Evolutionary conservation across 2,888 invertebrate species (phyloP).

Genomic region (Petrophora chlorosata): DNA sequence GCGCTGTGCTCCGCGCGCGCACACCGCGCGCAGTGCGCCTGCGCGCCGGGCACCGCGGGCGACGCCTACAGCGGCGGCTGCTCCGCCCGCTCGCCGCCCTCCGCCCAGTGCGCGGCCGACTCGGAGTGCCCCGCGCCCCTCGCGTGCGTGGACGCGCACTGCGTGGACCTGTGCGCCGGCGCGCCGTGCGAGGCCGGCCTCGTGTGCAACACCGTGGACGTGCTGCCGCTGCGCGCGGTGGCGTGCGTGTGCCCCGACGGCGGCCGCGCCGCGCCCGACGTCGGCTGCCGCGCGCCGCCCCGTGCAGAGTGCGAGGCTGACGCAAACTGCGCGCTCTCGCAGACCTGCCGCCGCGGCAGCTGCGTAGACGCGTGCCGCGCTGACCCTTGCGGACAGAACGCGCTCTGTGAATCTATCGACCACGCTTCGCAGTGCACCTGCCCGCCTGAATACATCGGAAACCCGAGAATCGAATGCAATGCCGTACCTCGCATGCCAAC

Average conservation of each 20-base stretch:
- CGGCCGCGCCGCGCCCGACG: conserved; percentile 88
- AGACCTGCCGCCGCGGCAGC: conserved; percentile 89
- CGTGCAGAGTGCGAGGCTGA: conserved; percentile 87
- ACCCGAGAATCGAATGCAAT: conserved; percentile 90
- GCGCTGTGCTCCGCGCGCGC: conserved; percentile 89
- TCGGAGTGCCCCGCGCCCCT: conserved; percentile 89
- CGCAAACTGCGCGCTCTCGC: conserved; percentile 88
- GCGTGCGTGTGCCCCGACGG: conserved; percentile 94
- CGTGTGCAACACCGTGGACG: conserved; percentile 90
- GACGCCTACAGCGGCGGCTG: conserved; percentile 88
- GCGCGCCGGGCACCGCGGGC: conserved; percentile 89
- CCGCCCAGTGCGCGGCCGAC: conserved; percentile 88
- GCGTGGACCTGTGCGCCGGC: conserved; percentile 90
- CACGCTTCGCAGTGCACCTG: conserved; percentile 92
- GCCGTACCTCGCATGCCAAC: conserved; percentile 72
- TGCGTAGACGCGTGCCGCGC: conserved; percentile 92
- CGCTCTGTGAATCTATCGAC: conserved; percentile 89
- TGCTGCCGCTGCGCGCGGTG: conserved; percentile 91
- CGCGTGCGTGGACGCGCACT: conserved; percentile 90
- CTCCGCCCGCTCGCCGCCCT: conserved; percentile 44
- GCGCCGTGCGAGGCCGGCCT: conserved; percentile 91
- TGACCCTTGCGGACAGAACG: conserved; percentile 92
- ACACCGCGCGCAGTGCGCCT: conserved; percentile 91
- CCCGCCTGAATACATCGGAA: conserved; percentile 90
- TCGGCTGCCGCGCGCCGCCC: conserved; percentile 86